Conservation (phyloP, 2,797 vertebrate genomes). For the Picus viridis region DNA sequence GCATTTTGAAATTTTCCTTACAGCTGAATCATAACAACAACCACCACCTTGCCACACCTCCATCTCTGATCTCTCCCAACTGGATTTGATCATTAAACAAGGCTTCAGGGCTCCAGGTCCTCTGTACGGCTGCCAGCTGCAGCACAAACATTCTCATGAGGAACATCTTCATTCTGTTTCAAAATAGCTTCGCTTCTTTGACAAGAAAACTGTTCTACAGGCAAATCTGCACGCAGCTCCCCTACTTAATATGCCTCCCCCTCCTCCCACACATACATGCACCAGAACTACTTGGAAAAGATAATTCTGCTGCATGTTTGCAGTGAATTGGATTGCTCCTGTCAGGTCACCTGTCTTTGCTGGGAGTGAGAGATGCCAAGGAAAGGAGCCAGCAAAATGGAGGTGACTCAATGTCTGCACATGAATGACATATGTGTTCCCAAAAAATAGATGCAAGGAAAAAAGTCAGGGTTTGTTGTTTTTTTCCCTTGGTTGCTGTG, state of each 20-base stretch:
- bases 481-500: not conserved
- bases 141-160: not conserved
- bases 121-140: conserved; percentile 43
- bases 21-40: not conserved
- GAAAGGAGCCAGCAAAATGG: not conserved
- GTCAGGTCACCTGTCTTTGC: not conserved
- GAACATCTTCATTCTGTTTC: conserved; percentile 28
- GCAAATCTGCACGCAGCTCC: conserved; percentile 27
- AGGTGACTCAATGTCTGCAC: not conserved
- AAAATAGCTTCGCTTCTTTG: not conserved
- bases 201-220: conserved; percentile 5
- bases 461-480: not conserved
- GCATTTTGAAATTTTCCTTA: conserved; percentile 12
- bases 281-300: not conserved
- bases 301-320: not conserved
- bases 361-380: not conserved
- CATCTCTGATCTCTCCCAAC: conserved; percentile 29
- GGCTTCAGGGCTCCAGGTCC: conserved; percentile 47
- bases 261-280: conserved; percentile 15
- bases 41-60: conserved; percentile 20
- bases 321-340: not conserved
- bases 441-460: not conserved
- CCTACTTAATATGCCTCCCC: not conserved
- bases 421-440: not conserved
- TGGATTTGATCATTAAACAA: conserved; percentile 32